These are phyloP conservation scores for Archips xylosteana DNA, from an alignment of 2,888 invertebrate genomes.

Conservation along the genomic window DNA sequence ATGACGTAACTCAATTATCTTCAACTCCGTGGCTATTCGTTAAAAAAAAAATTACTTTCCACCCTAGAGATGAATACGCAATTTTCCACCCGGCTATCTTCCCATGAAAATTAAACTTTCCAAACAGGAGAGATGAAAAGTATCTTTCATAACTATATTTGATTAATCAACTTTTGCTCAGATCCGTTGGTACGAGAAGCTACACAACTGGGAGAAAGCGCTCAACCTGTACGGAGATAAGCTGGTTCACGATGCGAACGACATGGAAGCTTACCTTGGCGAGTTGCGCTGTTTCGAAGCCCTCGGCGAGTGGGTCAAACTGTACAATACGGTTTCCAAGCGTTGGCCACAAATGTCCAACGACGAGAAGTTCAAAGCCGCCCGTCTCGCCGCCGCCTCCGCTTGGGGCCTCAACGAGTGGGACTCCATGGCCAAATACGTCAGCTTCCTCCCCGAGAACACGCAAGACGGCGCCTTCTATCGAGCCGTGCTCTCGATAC, in stretches of 20 bases:
- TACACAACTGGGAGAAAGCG: conserved; percentile 99
- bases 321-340: conserved; percentile 92
- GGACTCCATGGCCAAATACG: conserved; percentile 97
- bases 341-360: conserved; percentile 90
- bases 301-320: conserved; percentile 97
- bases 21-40: too few species aligned
- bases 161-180: conserved; percentile 55
- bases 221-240: conserved; percentile 94
- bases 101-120: too few species aligned
- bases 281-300: conserved; percentile 98
- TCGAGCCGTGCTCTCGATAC: conserved; percentile 96
- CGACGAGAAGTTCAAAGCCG: conserved; percentile 88
- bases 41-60: too few species aligned
- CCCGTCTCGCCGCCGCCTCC: conserved; percentile 96
- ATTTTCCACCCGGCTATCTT: too few species aligned
- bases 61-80: too few species aligned
- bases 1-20: too few species aligned
- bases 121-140: too few species aligned
- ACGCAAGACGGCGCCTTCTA: conserved; percentile 98
- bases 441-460: conserved; percentile 94
- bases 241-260: conserved; percentile 86
- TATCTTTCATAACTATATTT: too few species aligned
- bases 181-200: conserved; percentile 99
- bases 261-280: conserved; percentile 94
- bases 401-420: conserved; percentile 98